Conservation (phyloP, 2,888 invertebrate genomes). For the Leucozona laternaria region DNA sequence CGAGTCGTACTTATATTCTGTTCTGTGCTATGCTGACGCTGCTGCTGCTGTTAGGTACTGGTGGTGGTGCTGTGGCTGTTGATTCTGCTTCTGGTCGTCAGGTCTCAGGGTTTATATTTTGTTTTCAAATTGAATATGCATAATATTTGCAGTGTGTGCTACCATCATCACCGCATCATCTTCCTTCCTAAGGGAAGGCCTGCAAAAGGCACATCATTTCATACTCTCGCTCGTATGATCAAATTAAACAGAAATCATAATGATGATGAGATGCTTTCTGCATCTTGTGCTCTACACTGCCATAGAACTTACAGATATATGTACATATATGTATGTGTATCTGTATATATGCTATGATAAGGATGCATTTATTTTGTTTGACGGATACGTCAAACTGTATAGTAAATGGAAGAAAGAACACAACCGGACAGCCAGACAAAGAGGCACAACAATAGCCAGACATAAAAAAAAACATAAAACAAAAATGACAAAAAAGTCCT, state of each 20-base stretch:
- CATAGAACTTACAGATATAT: neutral
- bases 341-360: neutral
- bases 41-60: neutral
- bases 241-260: conserved; percentile 62
- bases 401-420: conserved; percentile 37
- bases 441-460: conserved; percentile 49
- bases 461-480: conserved; percentile 30
- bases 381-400: conserved; percentile 44
- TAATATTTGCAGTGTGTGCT: conserved; percentile 23
- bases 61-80: neutral
- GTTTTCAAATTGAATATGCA: conserved; percentile 60
- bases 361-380: conserved; percentile 35
- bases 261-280: conserved; percentile 37
- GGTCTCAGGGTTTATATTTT: conserved; percentile 30
- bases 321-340: neutral
- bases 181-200: neutral
- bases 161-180: neutral
- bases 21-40: conserved; percentile 7
- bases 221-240: conserved; percentile 20
- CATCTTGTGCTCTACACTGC: conserved; percentile 12
- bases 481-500: conserved; percentile 10
- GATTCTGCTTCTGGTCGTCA: conserved; percentile 12
- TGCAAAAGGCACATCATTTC: conserved; percentile 14
- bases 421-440: conserved; percentile 46
- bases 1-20: neutral